A percentile compares a stretch with the other conserved stretches of the same genome.
Conservation (phyloP, 2,797 vertebrate species). For the Chrysocyon brachyurus region DNA sequence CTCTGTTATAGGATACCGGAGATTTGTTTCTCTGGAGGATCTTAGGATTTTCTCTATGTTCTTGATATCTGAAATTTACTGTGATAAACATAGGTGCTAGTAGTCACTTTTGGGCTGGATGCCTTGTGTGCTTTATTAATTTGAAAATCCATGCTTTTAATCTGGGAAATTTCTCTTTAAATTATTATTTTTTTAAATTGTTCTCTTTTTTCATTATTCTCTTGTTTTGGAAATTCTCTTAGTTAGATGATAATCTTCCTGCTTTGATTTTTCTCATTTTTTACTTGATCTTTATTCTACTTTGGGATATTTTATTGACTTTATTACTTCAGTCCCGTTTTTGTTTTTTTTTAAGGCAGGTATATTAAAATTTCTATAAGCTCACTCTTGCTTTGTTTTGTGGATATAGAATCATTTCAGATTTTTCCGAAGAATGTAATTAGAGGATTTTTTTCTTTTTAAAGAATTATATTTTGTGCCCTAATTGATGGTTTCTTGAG, state of each 20-base stretch:
- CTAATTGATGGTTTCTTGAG: neutral
- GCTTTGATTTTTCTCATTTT: neutral
- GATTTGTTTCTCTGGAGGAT: neutral
- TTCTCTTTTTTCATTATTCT: neutral
- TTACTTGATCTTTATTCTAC: neutral
- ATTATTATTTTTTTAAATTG: neutral
- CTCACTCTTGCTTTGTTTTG: neutral
- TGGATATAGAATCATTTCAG: neutral
- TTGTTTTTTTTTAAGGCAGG: neutral
- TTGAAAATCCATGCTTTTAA: neutral
- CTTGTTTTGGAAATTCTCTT: neutral
- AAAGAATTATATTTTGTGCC: neutral
- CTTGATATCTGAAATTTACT: neutral
- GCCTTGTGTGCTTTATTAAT: neutral
- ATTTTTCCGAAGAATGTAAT: neutral
- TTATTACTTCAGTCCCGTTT: neutral
- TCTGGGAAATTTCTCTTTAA: neutral
- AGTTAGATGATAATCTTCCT: neutral
- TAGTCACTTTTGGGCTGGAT: neutral
- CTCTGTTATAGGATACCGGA: neutral
- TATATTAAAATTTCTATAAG: neutral
- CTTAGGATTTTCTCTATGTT: slow-evolving; percentile 34
- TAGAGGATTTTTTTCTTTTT: neutral
- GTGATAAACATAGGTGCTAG: neutral
- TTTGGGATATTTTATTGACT: neutral